phyloP scores from a whole-genome alignment of 92 coral and sea anemone genomes.

The Montipora capitata region DNA sequence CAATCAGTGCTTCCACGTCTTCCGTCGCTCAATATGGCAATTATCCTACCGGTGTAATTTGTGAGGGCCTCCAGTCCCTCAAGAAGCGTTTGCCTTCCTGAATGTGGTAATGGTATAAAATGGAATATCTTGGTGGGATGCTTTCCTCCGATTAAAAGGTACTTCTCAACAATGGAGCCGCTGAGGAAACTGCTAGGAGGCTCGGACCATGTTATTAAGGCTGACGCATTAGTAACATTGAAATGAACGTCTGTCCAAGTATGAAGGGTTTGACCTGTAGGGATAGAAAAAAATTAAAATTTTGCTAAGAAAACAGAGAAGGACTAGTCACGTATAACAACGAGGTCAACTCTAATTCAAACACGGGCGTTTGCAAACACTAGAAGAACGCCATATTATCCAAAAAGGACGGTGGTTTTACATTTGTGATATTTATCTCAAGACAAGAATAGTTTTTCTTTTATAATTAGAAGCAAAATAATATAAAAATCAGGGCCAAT shows the following conservation, averaged over 20 bases:
- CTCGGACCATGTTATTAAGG: not conserved
- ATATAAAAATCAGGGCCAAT: no score
- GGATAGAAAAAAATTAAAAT: not conserved
- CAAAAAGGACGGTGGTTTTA: no score
- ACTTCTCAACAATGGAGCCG: not conserved
- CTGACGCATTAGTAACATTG: not conserved
- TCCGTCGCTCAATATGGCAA: not conserved
- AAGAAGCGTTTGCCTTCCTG: not conserved
- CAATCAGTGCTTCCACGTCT: conserved; percentile 24
- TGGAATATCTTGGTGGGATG: not conserved
- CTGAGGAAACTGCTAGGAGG: not conserved
- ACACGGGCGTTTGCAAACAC: no score
- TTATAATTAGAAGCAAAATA: no score
- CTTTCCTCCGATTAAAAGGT: not conserved
- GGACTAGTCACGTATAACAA: no score
- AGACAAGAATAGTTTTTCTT: no score
- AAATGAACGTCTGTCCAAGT: not conserved
- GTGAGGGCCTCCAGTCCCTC: not conserved
- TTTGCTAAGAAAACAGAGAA: no score
- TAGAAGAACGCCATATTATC: no score
- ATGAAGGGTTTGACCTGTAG: not conserved
- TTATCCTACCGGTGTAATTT: conserved; percentile 1
- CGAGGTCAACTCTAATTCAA: no score
- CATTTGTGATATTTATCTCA: no score
- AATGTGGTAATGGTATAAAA: not conserved